Evolutionary conservation across 2,113 vertebrate genomes (phyloP), one percentile per base, ranked within the genome.

Genomic region (Aegithalos caudatus): DNA sequence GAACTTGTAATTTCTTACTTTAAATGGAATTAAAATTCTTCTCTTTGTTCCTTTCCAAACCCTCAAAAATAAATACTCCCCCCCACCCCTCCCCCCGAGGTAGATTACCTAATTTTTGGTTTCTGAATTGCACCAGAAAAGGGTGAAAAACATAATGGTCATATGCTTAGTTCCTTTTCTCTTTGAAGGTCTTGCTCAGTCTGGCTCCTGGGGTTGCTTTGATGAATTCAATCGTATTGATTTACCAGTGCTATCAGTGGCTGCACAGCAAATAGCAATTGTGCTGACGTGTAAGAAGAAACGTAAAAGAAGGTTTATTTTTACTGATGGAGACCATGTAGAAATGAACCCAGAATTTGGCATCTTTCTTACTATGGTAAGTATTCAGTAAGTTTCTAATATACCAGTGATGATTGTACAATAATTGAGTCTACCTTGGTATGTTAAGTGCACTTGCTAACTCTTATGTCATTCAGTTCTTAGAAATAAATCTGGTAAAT

Each of bases 161-260:
- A 45, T 50, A 62, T 86, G 22, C 38, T 90, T 67, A 45, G 4
- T 44, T 95, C 19, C 64, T 81, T 72, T 90, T 81, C 81, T 93
- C 76, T 93, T 95, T 66, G 47, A 96, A 99, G 99, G 99, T 92
- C 98, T 99, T 74, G 99, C 99, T 77, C 99, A 99, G 96, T 99
- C 99, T 83, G 99, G 99, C 64, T 99, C 99, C 54, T 99, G 99
- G 99, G 99, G 99, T 51, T 99, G 99, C 96, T 99, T 99, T 94
- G 99, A 99, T 69, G 99, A 99, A 94, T 99, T 99, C 96, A 99
- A 99, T 95, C 99, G 99, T 45, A 99, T 99, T 27, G 98, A 99
- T 95, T 98, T 99, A 69, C 99, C 99, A 11, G 99, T 99, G 50
- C 96, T 99, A 33, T 99, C 99, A 0, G 99, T 99, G 58, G 99